Conservation (phyloP, 2,113 vertebrate species). For the Gopherus evgoodei region DNA sequence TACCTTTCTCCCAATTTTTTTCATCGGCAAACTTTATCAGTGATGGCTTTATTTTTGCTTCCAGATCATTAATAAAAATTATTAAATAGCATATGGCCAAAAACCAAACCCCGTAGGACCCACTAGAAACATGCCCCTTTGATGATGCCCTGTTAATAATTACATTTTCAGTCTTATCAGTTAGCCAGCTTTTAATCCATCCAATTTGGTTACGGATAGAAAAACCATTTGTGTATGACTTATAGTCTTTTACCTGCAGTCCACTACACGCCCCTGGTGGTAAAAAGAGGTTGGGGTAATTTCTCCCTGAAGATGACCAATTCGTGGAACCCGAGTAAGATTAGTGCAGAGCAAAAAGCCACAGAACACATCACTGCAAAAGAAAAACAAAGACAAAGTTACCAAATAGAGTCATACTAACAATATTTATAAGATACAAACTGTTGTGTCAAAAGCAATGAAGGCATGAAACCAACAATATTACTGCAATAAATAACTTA, state of each 20-base stretch:
- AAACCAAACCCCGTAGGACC: not conserved
- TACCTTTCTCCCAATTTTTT: not conserved
- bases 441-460: not conserved
- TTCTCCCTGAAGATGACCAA: conserved; percentile 95
- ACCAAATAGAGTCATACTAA: not conserved
- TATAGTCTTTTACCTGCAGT: conserved; percentile 90
- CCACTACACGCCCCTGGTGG: conserved; percentile 93
- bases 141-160: not conserved
- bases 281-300: conserved; percentile 94
- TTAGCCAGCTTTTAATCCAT: not conserved
- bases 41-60: not conserved
- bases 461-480: not conserved
- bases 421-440: not conserved
- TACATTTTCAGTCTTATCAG: not conserved
- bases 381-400: not conserved
- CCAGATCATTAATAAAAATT: not conserved
- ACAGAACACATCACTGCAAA: conserved; percentile 95
- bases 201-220: not conserved
- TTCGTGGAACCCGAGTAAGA: conserved; percentile 89
- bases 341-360: conserved; percentile 96
- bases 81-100: not conserved
- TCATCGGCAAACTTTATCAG: not conserved
- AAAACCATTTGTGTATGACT: not conserved
- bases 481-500: not conserved
- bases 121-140: not conserved